phyloP scores from a whole-genome alignment of 2,113 vertebrate species.

The Drymodes brunneopygia region DNA sequence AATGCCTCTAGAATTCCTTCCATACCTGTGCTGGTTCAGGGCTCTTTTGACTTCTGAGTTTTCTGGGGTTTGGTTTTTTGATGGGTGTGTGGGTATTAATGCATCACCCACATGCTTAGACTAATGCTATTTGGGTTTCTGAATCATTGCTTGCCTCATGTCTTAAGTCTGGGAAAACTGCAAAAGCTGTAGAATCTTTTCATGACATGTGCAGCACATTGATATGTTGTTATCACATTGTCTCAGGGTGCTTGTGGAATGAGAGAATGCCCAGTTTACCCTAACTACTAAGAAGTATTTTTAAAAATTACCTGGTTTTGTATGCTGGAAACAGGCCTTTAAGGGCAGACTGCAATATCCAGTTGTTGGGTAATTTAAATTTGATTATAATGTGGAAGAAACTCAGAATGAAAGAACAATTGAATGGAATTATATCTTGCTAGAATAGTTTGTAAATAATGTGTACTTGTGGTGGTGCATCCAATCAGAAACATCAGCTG shows the following conservation, averaged over 20 bases:
- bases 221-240: background rate
- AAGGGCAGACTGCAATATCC: background rate
- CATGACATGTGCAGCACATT: accelerated
- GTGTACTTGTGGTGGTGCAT: background rate
- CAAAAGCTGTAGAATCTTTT: background rate
- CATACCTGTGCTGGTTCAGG: background rate
- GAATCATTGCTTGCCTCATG: background rate
- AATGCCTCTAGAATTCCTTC: background rate
- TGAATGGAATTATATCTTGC: background rate
- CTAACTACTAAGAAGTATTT: background rate
- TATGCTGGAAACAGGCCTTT: background rate
- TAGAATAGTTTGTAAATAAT: background rate
- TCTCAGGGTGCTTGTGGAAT: background rate
- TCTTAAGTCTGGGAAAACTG: background rate
- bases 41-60: background rate
- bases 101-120: background rate
- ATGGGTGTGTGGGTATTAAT: background rate
- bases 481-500: background rate
- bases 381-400: background rate
- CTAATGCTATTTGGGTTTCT: background rate
- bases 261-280: background rate
- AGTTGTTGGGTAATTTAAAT: background rate
- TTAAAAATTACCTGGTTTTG: background rate
- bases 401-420: background rate
- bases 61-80: background rate